Conservation (phyloP, 2,888 invertebrate species). For the Baronia brevicornis region DNA sequence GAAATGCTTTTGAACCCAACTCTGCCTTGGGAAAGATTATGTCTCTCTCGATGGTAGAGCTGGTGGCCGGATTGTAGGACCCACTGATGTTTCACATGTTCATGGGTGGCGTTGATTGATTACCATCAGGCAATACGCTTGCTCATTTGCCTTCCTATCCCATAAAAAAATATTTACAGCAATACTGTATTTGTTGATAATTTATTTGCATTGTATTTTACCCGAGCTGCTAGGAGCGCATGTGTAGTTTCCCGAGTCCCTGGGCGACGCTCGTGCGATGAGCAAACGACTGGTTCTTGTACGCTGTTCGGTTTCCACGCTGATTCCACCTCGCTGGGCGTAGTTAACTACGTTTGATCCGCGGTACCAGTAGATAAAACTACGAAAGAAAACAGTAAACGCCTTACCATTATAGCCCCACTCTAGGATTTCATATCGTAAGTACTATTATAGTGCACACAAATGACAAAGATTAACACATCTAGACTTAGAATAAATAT, state of each 20-base stretch:
- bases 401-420: too few relatives aligned
- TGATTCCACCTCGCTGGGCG: conserved; percentile 89
- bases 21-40: too few relatives aligned
- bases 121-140: too few relatives aligned
- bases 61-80: too few relatives aligned
- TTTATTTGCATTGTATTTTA: conserved; percentile 36
- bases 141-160: background rate
- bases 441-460: conserved; percentile 4
- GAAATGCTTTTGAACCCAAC: too few relatives aligned
- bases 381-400: conserved; percentile 22
- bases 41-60: too few relatives aligned
- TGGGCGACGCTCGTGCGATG: conserved; percentile 88
- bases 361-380: conserved; percentile 90
- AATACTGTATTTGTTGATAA: background rate
- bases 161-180: background rate
- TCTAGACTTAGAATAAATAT: too few relatives aligned
- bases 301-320: conserved; percentile 89
- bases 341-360: conserved; percentile 89
- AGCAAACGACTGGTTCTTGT: conserved; percentile 89
- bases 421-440: background rate
- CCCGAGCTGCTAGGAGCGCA: conserved; percentile 90
- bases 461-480: too few relatives aligned
- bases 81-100: too few relatives aligned
- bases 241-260: conserved; percentile 93
- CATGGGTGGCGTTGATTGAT: too few relatives aligned